Evolutionary conservation across 1,140 invertebrate genomes (phyloP), one percentile per base, ranked within the genome.

Genomic region (Philotrypesis tridentata): DNA sequence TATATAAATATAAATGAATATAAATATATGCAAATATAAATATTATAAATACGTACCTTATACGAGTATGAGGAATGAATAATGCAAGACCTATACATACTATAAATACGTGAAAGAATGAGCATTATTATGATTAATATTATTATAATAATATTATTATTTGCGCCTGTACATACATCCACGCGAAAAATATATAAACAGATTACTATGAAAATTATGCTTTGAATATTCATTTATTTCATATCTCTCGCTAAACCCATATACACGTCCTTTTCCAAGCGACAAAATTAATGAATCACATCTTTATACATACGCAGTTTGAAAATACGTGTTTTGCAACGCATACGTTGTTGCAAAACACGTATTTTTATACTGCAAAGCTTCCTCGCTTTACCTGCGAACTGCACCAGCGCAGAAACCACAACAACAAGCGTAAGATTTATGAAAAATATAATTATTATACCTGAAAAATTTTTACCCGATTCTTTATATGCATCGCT

Each of bases 171-270:
- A 91, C 87, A 92, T 91, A 92, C 87, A 89, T 89, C 89, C 87
- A 89, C 90, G 89, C 89, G 88, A 91, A 92, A 91, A 86, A 91
- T 91, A 92, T 91, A 91, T 91, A 88, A 89, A 89, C 87, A 89
- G 87, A 91, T 92, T 92, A 92, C 90, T 91, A 92, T 90, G 85
- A 90, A 43, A 63, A 65, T 40, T 70, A 81, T 80, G 43, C 67
- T 73, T 82, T 77, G 2, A 21, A 25, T 2, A 73, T 67, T 83
- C 67, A 80, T 83, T 84, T 84, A 63, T n/a, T 74, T 82, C 31
- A 31, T 40, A 55, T 48, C n/a, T n/a, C 37, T 1, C 17, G 14
- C 71, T 63, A 61, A 6, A 48, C 37, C n/a, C n/a, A n/a, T n/a
- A 43, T 68, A 55, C 14, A 48, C 77, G 27, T 60, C 79, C 65